phyloP scores from a whole-genome alignment of 2,888 invertebrate species.

The Eilema sororculum region DNA sequence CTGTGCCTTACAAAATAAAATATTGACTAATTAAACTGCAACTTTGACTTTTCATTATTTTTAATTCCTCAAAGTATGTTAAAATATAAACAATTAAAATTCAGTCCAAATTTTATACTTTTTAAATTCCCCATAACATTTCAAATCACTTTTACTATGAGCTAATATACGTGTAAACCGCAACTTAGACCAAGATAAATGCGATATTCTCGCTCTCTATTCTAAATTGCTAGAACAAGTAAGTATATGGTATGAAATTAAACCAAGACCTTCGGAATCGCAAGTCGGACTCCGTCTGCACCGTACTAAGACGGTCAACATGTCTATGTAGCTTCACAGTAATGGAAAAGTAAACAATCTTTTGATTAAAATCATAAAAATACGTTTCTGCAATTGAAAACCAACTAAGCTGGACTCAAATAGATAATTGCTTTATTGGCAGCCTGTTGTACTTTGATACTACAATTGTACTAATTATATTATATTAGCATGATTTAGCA shows the following conservation, averaged over 20 bases:
- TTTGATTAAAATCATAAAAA: not conserved
- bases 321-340: not conserved
- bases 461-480: not conserved
- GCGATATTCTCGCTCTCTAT: too few relatives aligned
- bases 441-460: not conserved
- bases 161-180: too few relatives aligned
- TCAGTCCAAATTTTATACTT: too few relatives aligned
- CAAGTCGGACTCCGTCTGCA: not conserved
- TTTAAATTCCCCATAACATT: too few relatives aligned
- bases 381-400: conserved; percentile 1
- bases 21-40: too few relatives aligned
- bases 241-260: not conserved
- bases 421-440: not conserved
- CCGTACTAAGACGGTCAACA: not conserved
- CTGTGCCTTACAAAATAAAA: too few relatives aligned
- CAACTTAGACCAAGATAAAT: too few relatives aligned
- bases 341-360: not conserved
- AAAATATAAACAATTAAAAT: too few relatives aligned
- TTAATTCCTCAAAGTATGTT: too few relatives aligned
- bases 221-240: too few relatives aligned
- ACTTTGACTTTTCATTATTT: too few relatives aligned
- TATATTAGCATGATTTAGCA: not conserved
- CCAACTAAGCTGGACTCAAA: not conserved
- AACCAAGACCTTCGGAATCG: not conserved
- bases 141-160: too few relatives aligned